phyloP scores from a whole-genome alignment of 2,797 vertebrate genomes.

The Phylloscopus collybita region DNA sequence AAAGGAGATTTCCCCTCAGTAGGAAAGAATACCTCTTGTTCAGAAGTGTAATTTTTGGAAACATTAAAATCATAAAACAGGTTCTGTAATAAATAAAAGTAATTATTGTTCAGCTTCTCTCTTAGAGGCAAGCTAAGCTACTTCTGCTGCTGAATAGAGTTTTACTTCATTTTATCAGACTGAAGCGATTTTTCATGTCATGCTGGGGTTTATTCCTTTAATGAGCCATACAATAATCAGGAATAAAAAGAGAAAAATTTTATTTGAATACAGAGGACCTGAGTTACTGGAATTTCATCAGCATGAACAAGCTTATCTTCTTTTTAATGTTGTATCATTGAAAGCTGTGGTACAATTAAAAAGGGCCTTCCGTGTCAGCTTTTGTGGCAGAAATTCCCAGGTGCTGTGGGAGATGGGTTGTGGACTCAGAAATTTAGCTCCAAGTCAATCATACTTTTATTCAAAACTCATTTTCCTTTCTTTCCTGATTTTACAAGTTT shows the following conservation, averaged over 20 bases:
- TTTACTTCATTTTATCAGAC: background rate
- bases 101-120: background rate
- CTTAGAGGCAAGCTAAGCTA: background rate
- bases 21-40: background rate
- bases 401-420: background rate
- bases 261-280: background rate
- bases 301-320: background rate
- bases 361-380: background rate
- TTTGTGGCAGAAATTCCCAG: background rate
- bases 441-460: background rate
- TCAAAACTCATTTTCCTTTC: background rate
- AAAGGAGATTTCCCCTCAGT: background rate
- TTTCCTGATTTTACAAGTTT: fast-evolving
- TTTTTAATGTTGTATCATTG: background rate
- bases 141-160: background rate
- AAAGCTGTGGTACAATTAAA: background rate
- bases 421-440: background rate
- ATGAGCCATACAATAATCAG: background rate
- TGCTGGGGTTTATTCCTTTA: constrained; percentile 16
- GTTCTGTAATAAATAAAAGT: background rate
- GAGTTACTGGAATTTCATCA: background rate
- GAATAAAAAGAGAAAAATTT: background rate
- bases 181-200: constrained; percentile 24
- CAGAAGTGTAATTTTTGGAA: background rate
- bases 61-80: background rate